Base-by-base conservation (phyloP, 2,113 vertebrate genomes). In the Microtus richardsoni region DNA sequence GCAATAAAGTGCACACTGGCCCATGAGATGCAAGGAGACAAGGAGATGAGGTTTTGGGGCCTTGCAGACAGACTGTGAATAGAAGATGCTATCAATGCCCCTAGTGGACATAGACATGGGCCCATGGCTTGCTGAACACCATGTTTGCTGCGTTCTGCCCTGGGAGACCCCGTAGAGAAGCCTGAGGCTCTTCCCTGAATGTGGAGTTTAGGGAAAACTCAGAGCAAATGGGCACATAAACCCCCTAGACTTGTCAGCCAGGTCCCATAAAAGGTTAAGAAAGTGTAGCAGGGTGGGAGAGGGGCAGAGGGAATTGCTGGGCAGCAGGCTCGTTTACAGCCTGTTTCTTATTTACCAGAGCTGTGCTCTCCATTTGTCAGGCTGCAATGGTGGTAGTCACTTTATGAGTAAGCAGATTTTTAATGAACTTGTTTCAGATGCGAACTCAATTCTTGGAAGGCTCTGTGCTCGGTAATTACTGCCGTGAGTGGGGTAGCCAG, bases 341-440 rank as follows among this genome's bases (percentile, higher is more conserved):
- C 0, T 11, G 39, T 71, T 54, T 70, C 82, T 95, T 91, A 87
- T 92, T 92, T 91, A 95, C 87, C 0, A 3, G 77, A 33, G 39
- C 75, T 10, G 1, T 47, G 91, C 86, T 75, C 94, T 84, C 92
- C 74, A 93, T 97, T 95, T 93, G 93, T 95, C 89, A 94, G 94
- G 73, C 86, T 62, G 5, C 77, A 93, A 89, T 0, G 62, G 83
- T 0, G 62, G 83, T 21, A 79, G 95, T 84, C 22, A 89, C 82
- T 97, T 95, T 96, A 97, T 96, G 96, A 97, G 96, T 97, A 97
- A 97, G 97, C 97, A 86, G 80, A 93, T 97, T 96, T 98, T 93
- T 85, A 86, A 86, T 73, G 96, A 98, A 96, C 93, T 97, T 96
- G 91, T 97, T 97, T 93, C 95, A 95, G 94, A 96, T 93, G 91